These are phyloP conservation scores for Tolypeutes matacus DNA, from an alignment of 2,797 vertebrate species.

Conservation along the genomic window DNA sequence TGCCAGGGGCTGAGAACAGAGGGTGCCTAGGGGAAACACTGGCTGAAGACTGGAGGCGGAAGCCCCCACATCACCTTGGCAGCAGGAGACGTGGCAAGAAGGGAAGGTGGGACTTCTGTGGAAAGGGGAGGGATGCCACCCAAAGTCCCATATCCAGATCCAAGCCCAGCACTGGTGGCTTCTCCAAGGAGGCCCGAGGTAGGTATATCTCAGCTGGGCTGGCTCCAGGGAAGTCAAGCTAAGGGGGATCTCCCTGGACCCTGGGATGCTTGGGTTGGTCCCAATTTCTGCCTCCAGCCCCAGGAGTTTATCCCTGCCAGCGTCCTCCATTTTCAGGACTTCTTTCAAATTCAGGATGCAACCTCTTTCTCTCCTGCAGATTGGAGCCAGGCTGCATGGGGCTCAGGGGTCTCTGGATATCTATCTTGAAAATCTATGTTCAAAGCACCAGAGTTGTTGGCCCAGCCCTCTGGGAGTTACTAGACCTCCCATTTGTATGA, in stretches of 20 bases:
- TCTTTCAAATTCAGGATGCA: neutral
- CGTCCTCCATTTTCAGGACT: neutral
- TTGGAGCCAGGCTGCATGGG: neutral
- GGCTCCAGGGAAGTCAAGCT: neutral
- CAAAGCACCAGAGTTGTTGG: neutral
- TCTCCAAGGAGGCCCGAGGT: slow-evolving; percentile 60
- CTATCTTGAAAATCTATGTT: neutral
- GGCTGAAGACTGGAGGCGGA: neutral
- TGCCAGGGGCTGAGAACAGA: neutral
- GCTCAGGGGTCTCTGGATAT: neutral
- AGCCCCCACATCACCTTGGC: neutral
- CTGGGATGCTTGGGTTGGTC: neutral
- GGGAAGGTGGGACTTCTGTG: neutral
- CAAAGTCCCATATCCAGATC: slow-evolving; percentile 53
- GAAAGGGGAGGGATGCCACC: neutral
- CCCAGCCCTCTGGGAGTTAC: neutral
- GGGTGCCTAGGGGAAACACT: neutral
- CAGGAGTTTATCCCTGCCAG: neutral
- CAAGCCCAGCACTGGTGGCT: neutral
- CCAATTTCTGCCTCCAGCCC: neutral
- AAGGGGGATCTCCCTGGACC: neutral
- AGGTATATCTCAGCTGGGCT: neutral
- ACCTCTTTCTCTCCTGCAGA: neutral
- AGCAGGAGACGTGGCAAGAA: neutral
- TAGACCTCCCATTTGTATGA: neutral